Conservation (phyloP, 2,888 invertebrate species). For the Nycteola revayana region DNA sequence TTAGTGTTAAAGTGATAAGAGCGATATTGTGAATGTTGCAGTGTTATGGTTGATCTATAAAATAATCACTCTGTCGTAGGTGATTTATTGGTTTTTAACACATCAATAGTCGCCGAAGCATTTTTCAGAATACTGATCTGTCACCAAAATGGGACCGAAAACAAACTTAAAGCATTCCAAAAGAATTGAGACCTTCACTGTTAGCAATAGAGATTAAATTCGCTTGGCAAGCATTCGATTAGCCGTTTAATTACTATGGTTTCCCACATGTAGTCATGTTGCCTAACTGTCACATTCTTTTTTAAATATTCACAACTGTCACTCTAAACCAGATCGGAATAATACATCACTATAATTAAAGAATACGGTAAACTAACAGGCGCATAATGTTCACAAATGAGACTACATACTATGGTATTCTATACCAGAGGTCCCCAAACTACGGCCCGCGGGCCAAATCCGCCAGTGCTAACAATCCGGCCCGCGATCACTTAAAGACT, state of each 20-base stretch:
- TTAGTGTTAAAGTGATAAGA: conserved; percentile 26
- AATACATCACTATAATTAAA: conserved; percentile 31
- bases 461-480: too few relatives aligned
- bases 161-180: too few relatives aligned
- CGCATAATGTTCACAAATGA: conserved; percentile 6
- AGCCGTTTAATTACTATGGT: conserved; percentile 18
- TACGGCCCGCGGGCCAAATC: too few relatives aligned
- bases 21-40: conserved; percentile 9
- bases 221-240: not conserved
- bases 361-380: conserved; percentile 13
- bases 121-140: conserved; percentile 32
- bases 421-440: too few relatives aligned
- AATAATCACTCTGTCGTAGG: conserved; percentile 51
- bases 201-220: conserved; percentile 9
- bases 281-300: conserved; percentile 32
- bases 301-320: conserved; percentile 32
- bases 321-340: conserved; percentile 24
- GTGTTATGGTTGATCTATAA: conserved; percentile 41
- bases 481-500: too few relatives aligned
- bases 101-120: conserved; percentile 53
- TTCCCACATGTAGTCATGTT: conserved; percentile 22
- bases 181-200: too few relatives aligned
- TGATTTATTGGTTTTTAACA: conserved; percentile 61
- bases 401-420: too few relatives aligned
- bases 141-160: too few relatives aligned